Conservation (phyloP, 2,797 vertebrate species). For the Oreonectes daqikongensis region DNA sequence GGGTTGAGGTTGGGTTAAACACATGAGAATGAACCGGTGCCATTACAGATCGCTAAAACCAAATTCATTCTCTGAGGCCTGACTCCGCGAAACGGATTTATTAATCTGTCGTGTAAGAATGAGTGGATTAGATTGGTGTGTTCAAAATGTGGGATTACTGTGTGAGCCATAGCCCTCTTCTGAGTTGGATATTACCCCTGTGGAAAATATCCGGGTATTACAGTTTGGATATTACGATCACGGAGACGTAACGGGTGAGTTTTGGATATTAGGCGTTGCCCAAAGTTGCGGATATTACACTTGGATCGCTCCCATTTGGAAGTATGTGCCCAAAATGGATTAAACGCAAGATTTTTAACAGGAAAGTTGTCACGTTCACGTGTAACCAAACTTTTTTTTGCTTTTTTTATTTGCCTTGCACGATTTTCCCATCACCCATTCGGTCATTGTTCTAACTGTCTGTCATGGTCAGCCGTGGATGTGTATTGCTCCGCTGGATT, state of each 20-base stretch:
- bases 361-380: constrained; percentile 2
- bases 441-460: constrained; percentile 65
- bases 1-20: constrained; percentile 86
- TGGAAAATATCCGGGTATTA: constrained; percentile 75
- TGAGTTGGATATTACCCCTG: constrained; percentile 78
- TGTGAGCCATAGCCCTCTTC: constrained; percentile 67
- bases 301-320: constrained; percentile 72
- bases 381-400: neutral
- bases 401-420: constrained; percentile 54
- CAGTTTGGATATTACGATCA: constrained; percentile 76
- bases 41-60: constrained; percentile 71
- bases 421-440: constrained; percentile 65
- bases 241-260: constrained; percentile 71
- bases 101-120: constrained; percentile 69
- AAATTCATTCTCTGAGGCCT: constrained; percentile 75
- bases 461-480: constrained; percentile 68
- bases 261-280: constrained; percentile 73
- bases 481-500: constrained; percentile 69
- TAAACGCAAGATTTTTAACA: constrained; percentile 40
- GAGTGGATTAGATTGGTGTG: constrained; percentile 72
- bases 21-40: constrained; percentile 64
- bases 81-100: constrained; percentile 72
- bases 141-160: constrained; percentile 72
- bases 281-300: constrained; percentile 68
- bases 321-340: constrained; percentile 73